phyloP scores from a whole-genome alignment of 2,113 vertebrate genomes.

The Strigops habroptila region DNA sequence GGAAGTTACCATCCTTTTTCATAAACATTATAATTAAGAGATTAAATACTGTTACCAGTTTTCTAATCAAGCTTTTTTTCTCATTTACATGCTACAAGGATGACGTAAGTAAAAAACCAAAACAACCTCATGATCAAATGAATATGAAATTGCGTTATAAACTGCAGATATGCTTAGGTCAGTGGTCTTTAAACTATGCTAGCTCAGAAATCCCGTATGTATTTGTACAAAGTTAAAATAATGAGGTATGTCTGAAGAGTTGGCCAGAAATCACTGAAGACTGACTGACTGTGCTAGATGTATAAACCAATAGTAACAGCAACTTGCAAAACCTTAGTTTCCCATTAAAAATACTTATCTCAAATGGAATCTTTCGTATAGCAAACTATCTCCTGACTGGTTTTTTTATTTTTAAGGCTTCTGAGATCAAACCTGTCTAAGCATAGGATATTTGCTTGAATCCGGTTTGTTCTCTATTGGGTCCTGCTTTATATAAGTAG shows the following conservation, averaged over 20 bases:
- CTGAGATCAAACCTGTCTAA: background rate
- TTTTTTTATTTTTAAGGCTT: background rate
- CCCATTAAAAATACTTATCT: background rate
- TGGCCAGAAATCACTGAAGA: background rate
- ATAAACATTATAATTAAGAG: background rate
- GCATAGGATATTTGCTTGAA: background rate
- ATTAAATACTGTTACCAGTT: background rate
- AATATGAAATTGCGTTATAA: slow-evolving; percentile 16
- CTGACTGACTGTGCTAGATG: background rate
- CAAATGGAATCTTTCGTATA: background rate
- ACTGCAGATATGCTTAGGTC: slow-evolving; percentile 8
- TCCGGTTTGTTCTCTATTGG: background rate
- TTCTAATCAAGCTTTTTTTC: slow-evolving; percentile 63
- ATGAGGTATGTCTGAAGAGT: background rate
- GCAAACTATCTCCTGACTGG: background rate
- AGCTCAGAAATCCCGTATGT: background rate
- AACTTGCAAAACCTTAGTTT: background rate
- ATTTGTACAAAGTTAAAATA: background rate
- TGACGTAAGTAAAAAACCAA: slow-evolving; percentile 73
- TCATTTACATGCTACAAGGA: slow-evolving; percentile 76
- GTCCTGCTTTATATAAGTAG: background rate
- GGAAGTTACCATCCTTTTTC: background rate
- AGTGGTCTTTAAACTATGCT: background rate
- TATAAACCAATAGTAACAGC: background rate
- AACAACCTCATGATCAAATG: background rate